A percentile compares a stretch with the other conserved stretches of the same genome.
Conservation (phyloP, 1,140 invertebrate species). For the Bombus pascuorum region DNA sequence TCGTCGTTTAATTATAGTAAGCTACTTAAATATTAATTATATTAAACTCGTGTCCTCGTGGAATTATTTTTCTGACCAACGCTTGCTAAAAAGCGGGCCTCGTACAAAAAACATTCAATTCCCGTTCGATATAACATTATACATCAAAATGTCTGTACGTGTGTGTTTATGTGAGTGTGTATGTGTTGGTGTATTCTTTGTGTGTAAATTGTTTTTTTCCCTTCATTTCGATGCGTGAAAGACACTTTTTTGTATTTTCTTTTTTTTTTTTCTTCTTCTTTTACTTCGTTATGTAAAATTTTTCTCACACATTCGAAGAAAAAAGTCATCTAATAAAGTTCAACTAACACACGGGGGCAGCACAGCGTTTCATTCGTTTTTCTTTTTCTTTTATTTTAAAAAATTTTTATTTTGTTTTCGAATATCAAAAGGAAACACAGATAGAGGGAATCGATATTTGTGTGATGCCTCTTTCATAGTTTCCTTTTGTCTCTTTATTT, state of each 20-base stretch:
- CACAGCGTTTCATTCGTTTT: slow-evolving; percentile 54
- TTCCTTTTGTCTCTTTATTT: slow-evolving; percentile 3
- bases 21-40: slow-evolving; percentile 76
- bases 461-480: slow-evolving; percentile 40
- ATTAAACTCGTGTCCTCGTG: slow-evolving; percentile 64
- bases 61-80: slow-evolving; percentile 61
- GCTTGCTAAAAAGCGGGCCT: slow-evolving; percentile 40
- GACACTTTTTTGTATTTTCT: slow-evolving; percentile 71
- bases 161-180: neutral
- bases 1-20: slow-evolving; percentile 76
- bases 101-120: slow-evolving; percentile 75
- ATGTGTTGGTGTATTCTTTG: neutral
- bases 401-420: neutral
- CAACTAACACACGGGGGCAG: slow-evolving; percentile 56
- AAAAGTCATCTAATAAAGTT: slow-evolving; percentile 50
- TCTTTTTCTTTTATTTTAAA: slow-evolving; percentile 3
- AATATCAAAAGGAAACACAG: slow-evolving; percentile 45
- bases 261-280: slow-evolving; percentile 7
- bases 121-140: slow-evolving; percentile 74
- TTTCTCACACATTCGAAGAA: slow-evolving; percentile 57
- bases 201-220: neutral
- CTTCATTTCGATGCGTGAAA: slow-evolving; percentile 75
- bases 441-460: slow-evolving; percentile 30
- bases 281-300: slow-evolving; percentile 68
- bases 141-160: slow-evolving; percentile 74